A percentile compares a stretch with the other conserved stretches of the same genome.
phyloP scores from a whole-genome alignment of 1,140 invertebrate genomes.

The Zaprionus davidi region DNA sequence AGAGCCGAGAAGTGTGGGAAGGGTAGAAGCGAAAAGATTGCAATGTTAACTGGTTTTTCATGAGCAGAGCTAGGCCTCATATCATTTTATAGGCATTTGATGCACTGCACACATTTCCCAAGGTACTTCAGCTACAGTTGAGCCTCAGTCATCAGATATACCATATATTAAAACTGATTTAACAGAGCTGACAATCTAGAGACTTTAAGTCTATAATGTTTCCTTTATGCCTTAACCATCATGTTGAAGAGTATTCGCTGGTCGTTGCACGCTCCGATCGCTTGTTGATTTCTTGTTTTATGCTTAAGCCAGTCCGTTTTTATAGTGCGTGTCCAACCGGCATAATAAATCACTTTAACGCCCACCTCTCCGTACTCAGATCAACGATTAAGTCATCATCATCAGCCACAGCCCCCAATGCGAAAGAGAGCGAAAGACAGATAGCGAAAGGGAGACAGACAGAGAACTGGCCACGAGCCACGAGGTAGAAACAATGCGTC shows the following conservation, averaged over 20 bases:
- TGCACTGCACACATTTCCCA: neutral
- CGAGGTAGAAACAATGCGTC: conserved; percentile 64
- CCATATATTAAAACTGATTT: too few relatives aligned
- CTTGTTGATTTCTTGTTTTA: conserved; percentile 20
- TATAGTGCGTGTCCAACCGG: conserved; percentile 70
- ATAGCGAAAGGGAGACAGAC: neutral
- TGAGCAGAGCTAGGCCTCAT: conserved; percentile 10
- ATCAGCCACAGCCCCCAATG: conserved; percentile 33
- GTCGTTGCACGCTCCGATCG: conserved; percentile 13
- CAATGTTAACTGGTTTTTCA: conserved; percentile 33
- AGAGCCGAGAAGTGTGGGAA: neutral
- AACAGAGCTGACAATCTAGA: too few relatives aligned
- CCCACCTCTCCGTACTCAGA: conserved; percentile 60
- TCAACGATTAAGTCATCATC: conserved; percentile 75
- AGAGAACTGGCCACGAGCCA: conserved; percentile 42
- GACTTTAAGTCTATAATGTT: too few relatives aligned
- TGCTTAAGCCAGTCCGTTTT: conserved; percentile 44
- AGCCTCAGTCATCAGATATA: neutral
- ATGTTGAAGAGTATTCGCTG: conserved; percentile 7
- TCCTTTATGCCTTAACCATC: too few relatives aligned
- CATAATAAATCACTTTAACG: conserved; percentile 74
- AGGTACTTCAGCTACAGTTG: neutral
- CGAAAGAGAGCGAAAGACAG: conserved; percentile 8
- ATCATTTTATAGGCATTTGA: conserved; percentile 21
- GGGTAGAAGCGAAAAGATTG: conserved; percentile 8